These are phyloP conservation scores for Arizona elegans DNA, from an alignment of 2,113 vertebrate genomes.

Conservation along the genomic window DNA sequence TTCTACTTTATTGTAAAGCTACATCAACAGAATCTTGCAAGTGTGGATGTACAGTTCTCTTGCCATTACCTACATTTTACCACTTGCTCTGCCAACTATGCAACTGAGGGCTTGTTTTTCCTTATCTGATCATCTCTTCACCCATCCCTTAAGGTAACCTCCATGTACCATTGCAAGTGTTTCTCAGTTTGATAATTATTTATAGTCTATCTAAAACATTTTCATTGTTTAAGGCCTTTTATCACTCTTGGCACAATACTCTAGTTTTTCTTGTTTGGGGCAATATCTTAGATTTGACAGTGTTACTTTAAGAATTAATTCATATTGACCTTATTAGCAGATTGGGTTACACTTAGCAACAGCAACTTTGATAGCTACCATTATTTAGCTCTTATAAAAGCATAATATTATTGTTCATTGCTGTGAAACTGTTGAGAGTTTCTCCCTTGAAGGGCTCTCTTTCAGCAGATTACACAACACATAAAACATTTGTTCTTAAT, in stretches of 20 bases:
- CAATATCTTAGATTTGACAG: not conserved
- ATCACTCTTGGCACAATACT: not conserved
- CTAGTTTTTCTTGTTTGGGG: not conserved
- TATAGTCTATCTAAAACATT: not conserved
- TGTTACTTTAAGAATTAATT: not conserved
- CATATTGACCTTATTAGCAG: not conserved
- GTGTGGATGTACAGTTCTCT: not conserved
- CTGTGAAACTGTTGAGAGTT: constrained; percentile 19
- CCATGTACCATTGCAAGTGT: not conserved
- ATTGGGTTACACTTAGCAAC: not conserved
- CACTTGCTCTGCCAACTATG: not conserved
- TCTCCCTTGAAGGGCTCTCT: constrained; percentile 8
- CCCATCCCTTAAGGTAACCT: not conserved
- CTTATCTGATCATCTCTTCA: not conserved
- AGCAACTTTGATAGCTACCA: constrained; percentile 25
- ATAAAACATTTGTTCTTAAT: constrained; percentile 34
- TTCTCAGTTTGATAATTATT: not conserved
- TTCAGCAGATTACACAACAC: not conserved
- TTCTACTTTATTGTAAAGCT: not conserved
- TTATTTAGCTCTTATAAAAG: constrained; percentile 21
- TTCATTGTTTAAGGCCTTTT: not conserved
- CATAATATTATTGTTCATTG: constrained; percentile 21
- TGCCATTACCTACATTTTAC: not conserved
- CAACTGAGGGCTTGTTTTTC: not conserved
- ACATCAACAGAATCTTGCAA: not conserved